Percentiles rank a stretch among this genome's conserved stretches.
These are phyloP conservation scores for Capra hircus DNA, from an alignment of 2,113 vertebrate genomes.

Conservation along the genomic window DNA sequence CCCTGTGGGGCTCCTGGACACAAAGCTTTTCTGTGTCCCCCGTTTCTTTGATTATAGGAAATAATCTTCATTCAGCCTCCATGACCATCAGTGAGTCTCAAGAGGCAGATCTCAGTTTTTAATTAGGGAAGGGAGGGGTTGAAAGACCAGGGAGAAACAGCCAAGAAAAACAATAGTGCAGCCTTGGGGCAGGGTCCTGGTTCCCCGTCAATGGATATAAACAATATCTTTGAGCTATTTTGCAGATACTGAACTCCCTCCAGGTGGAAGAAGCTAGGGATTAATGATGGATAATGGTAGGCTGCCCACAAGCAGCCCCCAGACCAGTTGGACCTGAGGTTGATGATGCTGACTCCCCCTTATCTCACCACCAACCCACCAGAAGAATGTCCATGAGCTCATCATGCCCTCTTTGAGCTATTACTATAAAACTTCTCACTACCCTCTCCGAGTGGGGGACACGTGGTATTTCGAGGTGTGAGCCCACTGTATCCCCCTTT, in stretches of 20 bases:
- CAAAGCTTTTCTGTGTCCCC: not conserved
- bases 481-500: too few species aligned
- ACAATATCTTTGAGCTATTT: not conserved
- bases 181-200: not conserved
- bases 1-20: not conserved
- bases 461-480: too few species aligned
- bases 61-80: not conserved
- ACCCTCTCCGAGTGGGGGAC: too few species aligned
- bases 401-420: not conserved
- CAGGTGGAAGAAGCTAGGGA: not conserved
- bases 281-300: not conserved
- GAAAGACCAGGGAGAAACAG: not conserved
- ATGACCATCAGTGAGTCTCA: not conserved
- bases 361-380: not conserved
- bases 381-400: not conserved
- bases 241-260: not conserved
- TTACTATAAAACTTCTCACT: not conserved
- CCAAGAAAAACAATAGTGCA: not conserved
- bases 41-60: not conserved
- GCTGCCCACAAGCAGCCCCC: not conserved
- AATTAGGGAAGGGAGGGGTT: not conserved
- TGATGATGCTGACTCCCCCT: not conserved
- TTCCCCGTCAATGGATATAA: not conserved
- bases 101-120: not conserved
- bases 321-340: not conserved